Evolutionary conservation across 2,113 vertebrate genomes (phyloP), one percentile per base, ranked within the genome.

Genomic region (Cranoglanis bouderius): DNA sequence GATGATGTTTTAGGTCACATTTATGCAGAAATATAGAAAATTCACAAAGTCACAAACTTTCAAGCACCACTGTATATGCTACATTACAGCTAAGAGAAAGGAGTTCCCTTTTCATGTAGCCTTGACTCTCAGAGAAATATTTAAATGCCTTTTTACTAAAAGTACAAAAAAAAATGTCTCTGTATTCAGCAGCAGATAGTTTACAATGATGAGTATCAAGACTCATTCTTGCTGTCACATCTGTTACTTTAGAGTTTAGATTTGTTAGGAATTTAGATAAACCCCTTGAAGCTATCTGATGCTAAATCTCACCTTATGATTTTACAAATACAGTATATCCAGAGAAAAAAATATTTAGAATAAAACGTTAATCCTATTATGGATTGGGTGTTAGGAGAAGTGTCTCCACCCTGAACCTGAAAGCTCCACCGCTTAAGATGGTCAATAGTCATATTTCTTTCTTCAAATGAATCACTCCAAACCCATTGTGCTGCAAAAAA

Each of bases 401-500:
- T 53, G 49, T 35, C 53, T 82, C 19, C 32, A 24, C 53, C 32
- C 46, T 21, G 57, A 82, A 38, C 18, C 49, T 80, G 77, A 80
- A 53, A 18, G 49, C 6, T 32, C 40, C 16, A 0, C 29, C 12
- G 3, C 19, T 35, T 38, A 49, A 85, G 21, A 85, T 38, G 67
- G 59, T 40, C 32, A 72, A 85, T 38, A 51, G 59, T 40, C 32
- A 72, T 63, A 83, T 59, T 46, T 83, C 87, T 74, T 40, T 88
- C 51, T 55, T 70, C 24, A 7, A 16, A 57, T 75, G 53, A 43
- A 72, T 83, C 55, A 77, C 24, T 61, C 38, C 53, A 83, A 51
- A 84, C 67, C 29, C 12, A 83, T 13, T 21, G 51, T 88, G 53
- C 35, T 61, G 53, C 19, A 35, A 26, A 46, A 84, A 35, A 9